Base-by-base conservation (phyloP, 2,797 vertebrate species). In the Helarctos malayanus region DNA sequence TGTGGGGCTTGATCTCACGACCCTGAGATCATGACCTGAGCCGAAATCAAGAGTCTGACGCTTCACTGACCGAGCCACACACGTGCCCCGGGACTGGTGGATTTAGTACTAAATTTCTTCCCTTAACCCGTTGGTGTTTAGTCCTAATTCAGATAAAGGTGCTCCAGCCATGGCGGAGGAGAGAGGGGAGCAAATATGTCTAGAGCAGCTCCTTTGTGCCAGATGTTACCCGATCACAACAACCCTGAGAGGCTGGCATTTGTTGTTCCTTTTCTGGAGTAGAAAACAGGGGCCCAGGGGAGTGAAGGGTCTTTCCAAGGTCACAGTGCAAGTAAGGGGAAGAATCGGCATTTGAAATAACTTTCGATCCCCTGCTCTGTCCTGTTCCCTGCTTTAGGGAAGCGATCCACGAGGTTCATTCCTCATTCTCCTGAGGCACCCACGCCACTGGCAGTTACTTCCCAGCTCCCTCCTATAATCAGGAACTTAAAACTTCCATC, bases 231-330 rank as follows among this genome's bases (percentile, higher is more conserved):
- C 78, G 45, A 41, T 92, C 83, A 91, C 19, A 9, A 13, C 56
- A 56, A 49, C 82, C 83, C 47, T 52, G 35, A 80, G 35, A 47
- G 16, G 9, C 5, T 63, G 80, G 19, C n/a, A 19, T 57, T 27
- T 76, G 81, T 41, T 41, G 84, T 52, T 86, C 88, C 81, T 88
- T 95, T 97, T 89, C 87, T 23, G 27, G 41, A 68, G 25, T 69
- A 79, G 59, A 57, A 95, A 59, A 69, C 41, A 19, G 61, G 63
- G 91, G 25, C 65, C 78, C 90, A 7, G 52, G 29, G 25, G 63
- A 89, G 29, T 14, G n/a, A 90, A n/a, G 38, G 56, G 3, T 57
- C 23, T 35, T 83, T 52, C 73, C 90, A 61, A 82, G 23, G n/a
- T 52, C 32, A 73, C 61, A 45, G 1, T 47, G 78, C 27, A 32